Evolutionary conservation across 2,797 vertebrate species (phyloP).

Genomic region (Propithecus deckenii): DNA sequence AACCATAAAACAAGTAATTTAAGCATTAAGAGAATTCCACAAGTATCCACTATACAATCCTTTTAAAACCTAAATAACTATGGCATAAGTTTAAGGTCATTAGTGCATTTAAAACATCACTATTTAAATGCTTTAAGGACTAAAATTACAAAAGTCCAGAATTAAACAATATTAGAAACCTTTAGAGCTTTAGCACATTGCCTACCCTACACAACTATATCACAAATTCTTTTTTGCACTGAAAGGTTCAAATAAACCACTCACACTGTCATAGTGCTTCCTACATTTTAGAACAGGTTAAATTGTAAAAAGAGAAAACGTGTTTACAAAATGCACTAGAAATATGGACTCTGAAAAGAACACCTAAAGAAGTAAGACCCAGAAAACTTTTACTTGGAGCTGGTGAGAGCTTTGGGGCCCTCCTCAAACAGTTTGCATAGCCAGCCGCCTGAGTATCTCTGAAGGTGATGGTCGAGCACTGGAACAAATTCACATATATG

Average conservation of each 20-base stretch:
- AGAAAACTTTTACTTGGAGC: background rate
- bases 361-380: rapidly evolving
- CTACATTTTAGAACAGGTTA: background rate
- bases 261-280: background rate
- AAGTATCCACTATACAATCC: background rate
- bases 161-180: background rate
- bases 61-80: background rate
- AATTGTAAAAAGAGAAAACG: background rate
- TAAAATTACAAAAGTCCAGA: no score
- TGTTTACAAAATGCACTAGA: background rate
- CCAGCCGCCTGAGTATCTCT: background rate
- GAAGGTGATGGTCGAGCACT: background rate
- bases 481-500: background rate
- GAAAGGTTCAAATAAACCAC: background rate
- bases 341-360: background rate
- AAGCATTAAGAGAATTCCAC: background rate
- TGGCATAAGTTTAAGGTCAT: background rate
- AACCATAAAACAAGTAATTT: background rate
- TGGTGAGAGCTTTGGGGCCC: background rate
- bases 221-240: background rate
- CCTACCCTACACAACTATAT: background rate
- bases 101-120: background rate
- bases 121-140: background rate
- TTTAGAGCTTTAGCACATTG: background rate
- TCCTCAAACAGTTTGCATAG: background rate